Base-by-base conservation (phyloP, 2,888 invertebrate genomes). In the Hypomecis atomaria region DNA sequence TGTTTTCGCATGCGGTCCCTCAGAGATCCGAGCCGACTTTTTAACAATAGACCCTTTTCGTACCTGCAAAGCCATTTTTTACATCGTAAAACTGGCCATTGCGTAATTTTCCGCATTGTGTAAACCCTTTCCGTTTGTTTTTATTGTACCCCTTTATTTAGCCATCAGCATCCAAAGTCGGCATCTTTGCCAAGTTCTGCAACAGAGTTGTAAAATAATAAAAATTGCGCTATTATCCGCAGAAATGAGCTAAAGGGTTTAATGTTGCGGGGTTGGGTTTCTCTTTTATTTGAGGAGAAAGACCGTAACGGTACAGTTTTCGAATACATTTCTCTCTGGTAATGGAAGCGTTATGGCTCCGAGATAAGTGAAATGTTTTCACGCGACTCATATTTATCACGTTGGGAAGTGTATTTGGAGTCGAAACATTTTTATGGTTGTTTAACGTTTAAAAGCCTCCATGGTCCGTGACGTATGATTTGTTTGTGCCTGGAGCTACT, bases 71-170 rank as follows among this genome's bases (percentile, higher is more conserved):
- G 87, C 87, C 71, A 68, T 74, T 77, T 89, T 90, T 89, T 88
- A 85, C 60, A 52, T 79, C 86, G 76, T 90, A 90, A 90, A 91
- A 87, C 82, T 82, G 70, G 82, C 75, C 78, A 86, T 92, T 91
- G 92, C 92, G 88, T 90, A 92, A 91, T 89, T 89, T 91, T 90
- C 90, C 82, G 90, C 89, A 89, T 91, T 91, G 87, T 89, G 78
- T 83, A 86, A 91, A 92, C 92, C 92, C 92, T 92, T 92, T 92
- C 88, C 89, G 88, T 89, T 89, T 89, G 90, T 90, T 89, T 91
- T 90, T 90, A 89, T 87, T 85, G 74, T 84, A 85, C 82, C 84
- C 88, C 80, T 87, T 89, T 88, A 86, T 86, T 81, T 82, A 78
- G 74, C 73, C 73, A 76, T 77, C 72, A 76, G 70, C 71, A 64